Evolutionary conservation across 2,113 vertebrate genomes (phyloP).

Genomic region (Mormyrus lacerda): DNA sequence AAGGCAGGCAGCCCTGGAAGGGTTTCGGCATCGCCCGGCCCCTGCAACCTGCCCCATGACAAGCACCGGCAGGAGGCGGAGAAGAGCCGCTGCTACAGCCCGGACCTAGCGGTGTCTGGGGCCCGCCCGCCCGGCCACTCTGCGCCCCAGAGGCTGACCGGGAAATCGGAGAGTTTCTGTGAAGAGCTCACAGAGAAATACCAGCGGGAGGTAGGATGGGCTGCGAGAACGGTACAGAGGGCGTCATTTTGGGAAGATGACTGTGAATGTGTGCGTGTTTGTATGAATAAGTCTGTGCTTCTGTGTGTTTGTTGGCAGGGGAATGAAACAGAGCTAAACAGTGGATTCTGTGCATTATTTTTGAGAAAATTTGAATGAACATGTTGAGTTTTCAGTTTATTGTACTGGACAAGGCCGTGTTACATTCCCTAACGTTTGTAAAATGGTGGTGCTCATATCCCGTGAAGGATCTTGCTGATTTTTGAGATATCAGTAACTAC

Average conservation of each 20-base stretch:
- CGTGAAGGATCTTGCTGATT: background rate
- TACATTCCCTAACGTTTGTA: background rate
- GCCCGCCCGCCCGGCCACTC: slow-evolving; percentile 63
- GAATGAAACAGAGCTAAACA: background rate
- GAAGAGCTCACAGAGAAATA: slow-evolving; percentile 64
- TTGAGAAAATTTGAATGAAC: background rate
- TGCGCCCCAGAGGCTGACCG: slow-evolving; percentile 56
- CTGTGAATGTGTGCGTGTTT: background rate
- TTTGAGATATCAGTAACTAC: background rate
- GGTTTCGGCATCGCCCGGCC: slow-evolving; percentile 35
- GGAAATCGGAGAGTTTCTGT: slow-evolving; percentile 69
- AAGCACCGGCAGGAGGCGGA: slow-evolving; percentile 80
- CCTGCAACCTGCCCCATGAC: slow-evolving; percentile 65
- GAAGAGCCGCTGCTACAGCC: slow-evolving; percentile 66
- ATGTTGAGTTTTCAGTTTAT: background rate
- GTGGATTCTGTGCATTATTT: background rate
- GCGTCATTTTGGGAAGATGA: background rate
- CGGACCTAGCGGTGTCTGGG: slow-evolving; percentile 64
- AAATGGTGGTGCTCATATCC: background rate
- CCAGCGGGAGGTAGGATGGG: slow-evolving; percentile 48
- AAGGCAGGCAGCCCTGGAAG: slow-evolving; percentile 38
- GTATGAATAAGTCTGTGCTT: background rate
- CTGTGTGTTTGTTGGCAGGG: background rate
- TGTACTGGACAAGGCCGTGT: background rate
- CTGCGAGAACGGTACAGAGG: background rate